Percentiles rank a stretch among this genome's conserved stretches.
These are phyloP conservation scores for Drosophila paulistorum DNA, from an alignment of 1,140 invertebrate genomes.

Conservation along the genomic window DNA sequence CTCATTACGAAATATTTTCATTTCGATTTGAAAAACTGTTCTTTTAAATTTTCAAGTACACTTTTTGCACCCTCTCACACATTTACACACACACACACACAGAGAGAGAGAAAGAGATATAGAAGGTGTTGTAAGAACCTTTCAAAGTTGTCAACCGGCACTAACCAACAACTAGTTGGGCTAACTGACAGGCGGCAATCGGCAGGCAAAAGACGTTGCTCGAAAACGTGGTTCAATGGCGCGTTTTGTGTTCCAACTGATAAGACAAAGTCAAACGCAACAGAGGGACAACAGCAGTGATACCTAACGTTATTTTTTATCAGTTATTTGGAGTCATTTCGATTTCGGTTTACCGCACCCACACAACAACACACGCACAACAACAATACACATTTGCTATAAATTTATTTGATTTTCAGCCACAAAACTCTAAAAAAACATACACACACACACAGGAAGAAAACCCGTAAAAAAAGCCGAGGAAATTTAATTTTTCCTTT, in stretches of 20 bases:
- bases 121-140: constrained; percentile 4
- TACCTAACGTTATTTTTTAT: constrained; percentile 35
- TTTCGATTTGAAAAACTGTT: constrained; percentile 8
- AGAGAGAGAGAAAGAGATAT: neutral
- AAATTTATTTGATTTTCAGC: constrained; percentile 25
- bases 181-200: neutral
- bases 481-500: constrained; percentile 28
- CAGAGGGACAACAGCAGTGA: constrained; percentile 10
- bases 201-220: constrained; percentile 6
- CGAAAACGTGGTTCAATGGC: constrained; percentile 10
- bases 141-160: constrained; percentile 5
- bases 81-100: neutral
- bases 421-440: neutral
- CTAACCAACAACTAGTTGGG: constrained; percentile 1
- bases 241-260: constrained; percentile 40
- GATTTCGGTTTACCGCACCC: constrained; percentile 27
- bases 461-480: neutral
- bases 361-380: constrained; percentile 24
- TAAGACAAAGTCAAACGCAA: constrained; percentile 29
- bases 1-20: constrained; percentile 62
- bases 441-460: neutral
- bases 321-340: constrained; percentile 43
- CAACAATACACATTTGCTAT: neutral
- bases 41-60: neutral
- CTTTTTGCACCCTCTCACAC: neutral